These are phyloP conservation scores for Altica lythri DNA, from an alignment of 2,888 invertebrate species.

Conservation along the genomic window DNA sequence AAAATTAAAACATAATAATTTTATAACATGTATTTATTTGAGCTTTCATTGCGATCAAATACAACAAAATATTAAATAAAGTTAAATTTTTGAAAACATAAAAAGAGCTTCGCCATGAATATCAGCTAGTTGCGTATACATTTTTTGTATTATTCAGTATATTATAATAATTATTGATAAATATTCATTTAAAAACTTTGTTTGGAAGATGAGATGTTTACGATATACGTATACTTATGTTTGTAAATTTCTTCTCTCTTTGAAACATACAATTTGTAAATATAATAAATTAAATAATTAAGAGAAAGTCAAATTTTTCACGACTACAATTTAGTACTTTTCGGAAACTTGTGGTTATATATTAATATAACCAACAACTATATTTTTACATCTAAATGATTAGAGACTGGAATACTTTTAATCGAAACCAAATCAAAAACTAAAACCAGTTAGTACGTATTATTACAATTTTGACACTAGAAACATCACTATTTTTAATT, in stretches of 20 bases:
- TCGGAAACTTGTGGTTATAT: constrained; percentile 41
- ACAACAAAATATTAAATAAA: constrained; percentile 84
- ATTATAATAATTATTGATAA: constrained; percentile 60
- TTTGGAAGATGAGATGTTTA: constrained; percentile 66
- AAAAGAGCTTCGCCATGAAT: constrained; percentile 69
- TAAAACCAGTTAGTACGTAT: constrained; percentile 36
- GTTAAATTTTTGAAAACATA: constrained; percentile 72
- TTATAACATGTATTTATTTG: constrained; percentile 87
- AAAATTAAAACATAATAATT: constrained; percentile 45
- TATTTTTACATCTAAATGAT: constrained; percentile 42
- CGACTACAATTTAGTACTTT: constrained; percentile 42
- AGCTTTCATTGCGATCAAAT: constrained; percentile 85
- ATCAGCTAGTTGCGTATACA: constrained; percentile 73
- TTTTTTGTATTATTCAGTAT: constrained; percentile 68
- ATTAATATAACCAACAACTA: constrained; percentile 51
- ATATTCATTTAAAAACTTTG: constrained; percentile 59
- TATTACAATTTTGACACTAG: constrained; percentile 34
- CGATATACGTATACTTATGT: constrained; percentile 78
- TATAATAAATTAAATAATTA: constrained; percentile 40
- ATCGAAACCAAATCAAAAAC: constrained; percentile 33
- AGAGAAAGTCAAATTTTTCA: constrained; percentile 40
- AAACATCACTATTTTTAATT: constrained; percentile 26
- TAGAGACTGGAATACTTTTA: constrained; percentile 34
- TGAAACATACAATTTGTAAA: constrained; percentile 42
- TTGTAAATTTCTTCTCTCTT: constrained; percentile 58